Evolutionary conservation across 30 jellyfish, hydroid and myxozoan genomes (phyloP).

Genomic region (Mastigias papua): DNA sequence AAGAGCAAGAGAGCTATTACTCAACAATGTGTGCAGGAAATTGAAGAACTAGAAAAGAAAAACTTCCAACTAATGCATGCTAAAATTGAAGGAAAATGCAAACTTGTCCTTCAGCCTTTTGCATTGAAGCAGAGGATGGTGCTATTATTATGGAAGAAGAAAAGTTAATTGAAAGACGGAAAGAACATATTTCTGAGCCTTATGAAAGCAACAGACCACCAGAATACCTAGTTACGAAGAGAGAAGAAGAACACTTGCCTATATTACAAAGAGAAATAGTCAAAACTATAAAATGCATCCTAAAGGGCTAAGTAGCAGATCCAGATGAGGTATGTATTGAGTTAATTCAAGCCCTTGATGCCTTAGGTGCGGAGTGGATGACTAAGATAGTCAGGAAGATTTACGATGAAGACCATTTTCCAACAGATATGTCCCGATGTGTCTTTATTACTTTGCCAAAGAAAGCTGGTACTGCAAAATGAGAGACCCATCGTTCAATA

Average conservation of each 20-base stretch:
- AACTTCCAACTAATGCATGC: constrained; percentile 8
- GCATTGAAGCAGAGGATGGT: constrained; percentile 43
- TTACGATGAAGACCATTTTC: too few relatives aligned
- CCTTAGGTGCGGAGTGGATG: too few relatives aligned
- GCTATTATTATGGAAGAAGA: constrained; percentile 36
- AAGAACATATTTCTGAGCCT: constrained; percentile 51
- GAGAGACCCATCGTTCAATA: too few relatives aligned
- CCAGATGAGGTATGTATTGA: too few relatives aligned
- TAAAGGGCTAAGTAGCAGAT: too few relatives aligned
- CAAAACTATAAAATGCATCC: constrained; percentile 7
- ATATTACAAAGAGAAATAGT: constrained; percentile 33
- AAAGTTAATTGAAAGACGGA: constrained; percentile 34
- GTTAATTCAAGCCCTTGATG: too few relatives aligned
- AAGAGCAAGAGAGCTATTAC: constrained; percentile 49
- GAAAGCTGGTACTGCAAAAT: too few relatives aligned
- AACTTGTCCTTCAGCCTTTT: constrained; percentile 27
- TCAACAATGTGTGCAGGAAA: constrained; percentile 60
- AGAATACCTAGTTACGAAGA: constrained; percentile 36
- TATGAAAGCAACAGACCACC: constrained; percentile 51
- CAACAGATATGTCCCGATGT: too few relatives aligned
- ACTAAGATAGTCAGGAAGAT: too few relatives aligned
- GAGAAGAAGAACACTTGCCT: constrained; percentile 46
- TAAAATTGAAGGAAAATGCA: not conserved
- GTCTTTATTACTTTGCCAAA: too few relatives aligned
- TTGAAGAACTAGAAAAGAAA: constrained; percentile 50